A percentile compares a stretch with the other conserved stretches of the same genome.
These are phyloP conservation scores for Hipposideros larvatus DNA, from an alignment of 2,797 vertebrate genomes.

Conservation along the genomic window DNA sequence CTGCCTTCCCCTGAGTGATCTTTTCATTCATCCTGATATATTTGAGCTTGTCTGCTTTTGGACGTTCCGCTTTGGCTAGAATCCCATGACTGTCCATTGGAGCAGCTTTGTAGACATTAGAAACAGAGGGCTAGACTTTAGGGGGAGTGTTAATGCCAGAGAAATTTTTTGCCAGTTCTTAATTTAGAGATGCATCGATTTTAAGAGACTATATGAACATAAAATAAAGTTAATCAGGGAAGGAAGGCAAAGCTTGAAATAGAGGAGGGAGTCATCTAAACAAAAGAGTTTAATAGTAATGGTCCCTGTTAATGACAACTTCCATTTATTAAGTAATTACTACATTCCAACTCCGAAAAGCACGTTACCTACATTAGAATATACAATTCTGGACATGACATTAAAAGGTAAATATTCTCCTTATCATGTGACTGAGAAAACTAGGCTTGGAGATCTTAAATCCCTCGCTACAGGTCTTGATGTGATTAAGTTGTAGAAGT, in stretches of 20 bases:
- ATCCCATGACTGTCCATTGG: neutral
- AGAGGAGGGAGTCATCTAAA: neutral
- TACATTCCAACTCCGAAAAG: neutral
- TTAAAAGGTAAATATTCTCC: neutral
- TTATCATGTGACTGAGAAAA: neutral
- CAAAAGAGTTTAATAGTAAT: neutral
- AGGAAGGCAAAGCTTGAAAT: neutral
- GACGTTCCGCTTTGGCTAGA: slow-evolving; percentile 8
- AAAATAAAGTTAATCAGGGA: neutral
- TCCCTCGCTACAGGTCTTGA: neutral
- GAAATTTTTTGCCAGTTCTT: neutral
- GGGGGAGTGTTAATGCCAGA: neutral
- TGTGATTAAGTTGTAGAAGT: neutral
- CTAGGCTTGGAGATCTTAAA: neutral
- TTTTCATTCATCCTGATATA: neutral
- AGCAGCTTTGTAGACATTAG: neutral
- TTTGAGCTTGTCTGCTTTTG: neutral
- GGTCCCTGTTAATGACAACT: neutral
- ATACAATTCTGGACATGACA: neutral
- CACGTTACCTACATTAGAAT: neutral
- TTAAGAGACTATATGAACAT: neutral
- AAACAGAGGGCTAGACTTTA: neutral
- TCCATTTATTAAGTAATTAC: neutral
- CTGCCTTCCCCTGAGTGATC: neutral
- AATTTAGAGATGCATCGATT: neutral